Evolutionary conservation across 2,888 invertebrate species (phyloP).

Genomic region (Napeogenes inachia): DNA sequence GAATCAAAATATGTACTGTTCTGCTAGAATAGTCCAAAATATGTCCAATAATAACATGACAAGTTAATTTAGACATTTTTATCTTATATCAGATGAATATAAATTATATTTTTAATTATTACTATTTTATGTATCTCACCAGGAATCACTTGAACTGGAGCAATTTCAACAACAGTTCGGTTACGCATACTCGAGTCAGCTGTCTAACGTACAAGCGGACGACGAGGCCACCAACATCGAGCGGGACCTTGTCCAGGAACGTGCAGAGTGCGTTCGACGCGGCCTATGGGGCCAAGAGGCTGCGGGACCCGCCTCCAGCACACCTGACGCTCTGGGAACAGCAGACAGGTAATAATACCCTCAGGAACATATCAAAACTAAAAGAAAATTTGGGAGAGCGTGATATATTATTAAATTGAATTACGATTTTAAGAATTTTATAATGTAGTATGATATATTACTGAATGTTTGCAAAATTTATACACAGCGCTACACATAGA

Average conservation of each 20-base stretch:
- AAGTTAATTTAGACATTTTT: too few relatives aligned
- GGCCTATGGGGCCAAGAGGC: conserved; percentile 23
- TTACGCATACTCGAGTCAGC: conserved; percentile 37
- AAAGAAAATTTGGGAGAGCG: too few relatives aligned
- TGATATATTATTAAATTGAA: too few relatives aligned
- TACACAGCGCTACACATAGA: conserved; percentile 20
- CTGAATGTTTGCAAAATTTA: not conserved
- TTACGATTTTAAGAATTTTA: not conserved
- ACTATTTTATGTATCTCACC: conserved; percentile 19
- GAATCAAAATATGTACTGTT: too few relatives aligned
- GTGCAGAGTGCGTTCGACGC: conserved; percentile 24
- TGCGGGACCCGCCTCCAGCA: conserved; percentile 1
- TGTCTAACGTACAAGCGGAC: conserved; percentile 38
- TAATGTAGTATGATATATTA: not conserved
- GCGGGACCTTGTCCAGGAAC: conserved; percentile 47
- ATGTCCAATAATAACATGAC: too few relatives aligned
- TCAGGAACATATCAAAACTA: too few relatives aligned
- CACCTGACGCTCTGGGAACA: too few relatives aligned
- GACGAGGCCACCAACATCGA: conserved; percentile 48
- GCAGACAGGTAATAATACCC: conserved; percentile 24
- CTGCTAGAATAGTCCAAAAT: too few relatives aligned
- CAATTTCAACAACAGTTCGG: conserved; percentile 48
- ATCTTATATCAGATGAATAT: too few relatives aligned
- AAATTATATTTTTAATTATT: not conserved
- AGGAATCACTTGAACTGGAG: conserved; percentile 58